Evolutionary conservation across 2,113 vertebrate genomes (phyloP), one percentile per base, ranked within the genome.

Genomic region (Coptodon bakossiorum): DNA sequence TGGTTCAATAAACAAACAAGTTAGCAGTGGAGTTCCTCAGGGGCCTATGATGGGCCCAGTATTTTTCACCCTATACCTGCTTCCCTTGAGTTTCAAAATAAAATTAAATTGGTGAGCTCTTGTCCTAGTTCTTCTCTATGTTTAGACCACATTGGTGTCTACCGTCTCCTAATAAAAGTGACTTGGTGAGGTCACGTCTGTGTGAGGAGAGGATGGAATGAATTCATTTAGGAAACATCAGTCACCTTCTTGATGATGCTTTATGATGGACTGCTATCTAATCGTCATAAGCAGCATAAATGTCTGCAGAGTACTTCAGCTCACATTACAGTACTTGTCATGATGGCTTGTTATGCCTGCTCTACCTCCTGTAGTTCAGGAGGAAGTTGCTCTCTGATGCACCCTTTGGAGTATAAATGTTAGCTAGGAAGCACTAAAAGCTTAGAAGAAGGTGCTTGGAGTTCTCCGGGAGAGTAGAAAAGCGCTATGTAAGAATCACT

Each of bases 401-500:
- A 59, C 17, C 0, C 14, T 16, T 59, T 59, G 14, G 57, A 17
- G 57, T 31, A 59, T 31, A 31, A 59, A 59, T 31, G 57, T 59
- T 59, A 59, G 57, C 57, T 59, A 59, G 34, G 34, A 34, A 34
- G 7, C 34, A 34, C 34, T 34, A 34, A 34, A 34, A 34, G 34
- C 34, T 34, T 34, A 34, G 34, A 34, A 7, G 31, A 34, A 34
- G 6, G 34, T 34, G 34, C 34, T 34, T 31, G 31, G 31, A 34
- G 8, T 59, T 31, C 57, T 27, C 54, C 7, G 9, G 50, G 50
- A 53, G 50, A 53, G 50, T 53, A n/a, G 50, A 53, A 53, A 53
- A 0, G 5, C 5, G 13, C 24, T 57, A 0, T 57, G 13, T 59
- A 59, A 59, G 7, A 59, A 59, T 29, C 56, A 29, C 7, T 52